Percentiles rank a stretch among this genome's conserved stretches.
Conservation (phyloP, 2,888 invertebrate species). For the Acleris laterana region DNA sequence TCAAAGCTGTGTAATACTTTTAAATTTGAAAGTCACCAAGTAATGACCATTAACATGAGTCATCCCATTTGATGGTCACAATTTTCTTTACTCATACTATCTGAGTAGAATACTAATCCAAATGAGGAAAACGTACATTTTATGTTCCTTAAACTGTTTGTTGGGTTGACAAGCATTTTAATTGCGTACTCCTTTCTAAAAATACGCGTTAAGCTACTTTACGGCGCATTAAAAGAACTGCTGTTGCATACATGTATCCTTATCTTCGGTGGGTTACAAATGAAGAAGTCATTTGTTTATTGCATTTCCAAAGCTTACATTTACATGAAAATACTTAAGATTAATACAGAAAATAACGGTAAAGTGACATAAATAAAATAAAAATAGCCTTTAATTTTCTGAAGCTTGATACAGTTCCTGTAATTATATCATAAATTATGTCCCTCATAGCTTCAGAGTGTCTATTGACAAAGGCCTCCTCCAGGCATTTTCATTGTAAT, state of each 20-base stretch:
- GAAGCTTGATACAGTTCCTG: too few species aligned
- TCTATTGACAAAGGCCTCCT: too few species aligned
- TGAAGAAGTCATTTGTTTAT: too few species aligned
- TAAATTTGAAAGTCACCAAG: slow-evolving; percentile 63
- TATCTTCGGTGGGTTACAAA: background rate
- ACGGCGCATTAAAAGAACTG: slow-evolving; percentile 2
- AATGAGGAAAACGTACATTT: slow-evolving; percentile 63
- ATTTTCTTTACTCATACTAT: slow-evolving; percentile 62
- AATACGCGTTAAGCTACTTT: slow-evolving; percentile 40
- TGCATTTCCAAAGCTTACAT: too few species aligned
- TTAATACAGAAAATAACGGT: too few species aligned
- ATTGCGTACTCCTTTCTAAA: slow-evolving; percentile 65
- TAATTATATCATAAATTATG: too few species aligned
- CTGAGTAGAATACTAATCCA: slow-evolving; percentile 65
- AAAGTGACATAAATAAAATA: too few species aligned
- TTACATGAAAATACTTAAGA: too few species aligned
- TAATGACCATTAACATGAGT: slow-evolving; percentile 72
- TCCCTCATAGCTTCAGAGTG: too few species aligned
- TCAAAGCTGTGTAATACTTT: slow-evolving; percentile 5
- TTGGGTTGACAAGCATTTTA: slow-evolving; percentile 62
- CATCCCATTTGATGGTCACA: slow-evolving; percentile 69
- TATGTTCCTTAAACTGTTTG: slow-evolving; percentile 53
- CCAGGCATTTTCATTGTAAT: too few species aligned
- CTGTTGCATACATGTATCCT: background rate
- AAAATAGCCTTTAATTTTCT: too few species aligned